Evolutionary conservation across 2,113 vertebrate species (phyloP), one percentile per base, ranked within the genome.

Genomic region (Oncorhynchus clarkii): DNA sequence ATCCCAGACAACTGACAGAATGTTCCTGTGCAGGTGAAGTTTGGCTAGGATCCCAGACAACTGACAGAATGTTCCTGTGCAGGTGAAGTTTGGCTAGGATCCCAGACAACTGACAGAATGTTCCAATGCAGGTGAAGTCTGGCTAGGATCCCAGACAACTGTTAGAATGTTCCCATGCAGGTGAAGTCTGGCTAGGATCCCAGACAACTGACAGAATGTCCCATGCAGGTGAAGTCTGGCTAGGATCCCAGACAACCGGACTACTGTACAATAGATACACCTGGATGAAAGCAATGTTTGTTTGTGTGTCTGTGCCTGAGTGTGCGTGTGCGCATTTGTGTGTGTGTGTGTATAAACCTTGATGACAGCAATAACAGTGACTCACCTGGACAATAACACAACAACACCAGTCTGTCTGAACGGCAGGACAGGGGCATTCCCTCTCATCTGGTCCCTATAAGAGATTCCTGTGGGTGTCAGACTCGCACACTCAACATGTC

Each of bases 361-460:
- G 67, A 83, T 77, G 84, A 71, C 66, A 24, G 82, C 59, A 84
- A 81, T 84, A 86, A 89, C 89, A 89, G 84, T 68, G 77, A 85
- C 80, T 79, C 82, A 80, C 67, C 82, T 78, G 83, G 88, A 88
- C 89, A 72, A 70, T 74, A 82, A 88, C 85, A 84, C 80, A 83
- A 74, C 83, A 77, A 81, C 84, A 84, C 64, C 86, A 86, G 85
- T 71, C 80, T 79, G 86, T 85, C 87, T 86, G 86, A 89, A 65
- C 80, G 76, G 78, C 14, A 31, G 76, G 71, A 45, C 0, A 76
- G 78, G 34, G 34, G 1, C 6, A 39, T 39, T 64, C 34, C 48
- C 80, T 84, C 81, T 90, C 85, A 89, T 88, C 78, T 20, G 72
- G 12, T 83, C 90, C 88, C 84, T 86, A 90, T 81, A 86, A 78